These are phyloP conservation scores for Aethina tumida DNA, from an alignment of 1,140 invertebrate species.

Conservation along the genomic window DNA sequence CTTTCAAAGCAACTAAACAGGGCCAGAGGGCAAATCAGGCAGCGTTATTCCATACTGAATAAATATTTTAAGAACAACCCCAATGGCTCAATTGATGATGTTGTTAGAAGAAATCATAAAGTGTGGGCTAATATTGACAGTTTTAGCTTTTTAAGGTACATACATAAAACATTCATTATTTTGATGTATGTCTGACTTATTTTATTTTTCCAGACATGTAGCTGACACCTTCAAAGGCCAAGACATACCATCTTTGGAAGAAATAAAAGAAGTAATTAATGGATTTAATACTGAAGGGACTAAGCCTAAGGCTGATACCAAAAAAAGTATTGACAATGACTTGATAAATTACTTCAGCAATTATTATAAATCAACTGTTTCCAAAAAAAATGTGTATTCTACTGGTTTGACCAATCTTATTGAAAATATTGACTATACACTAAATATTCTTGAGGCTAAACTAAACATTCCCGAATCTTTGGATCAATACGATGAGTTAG, in stretches of 20 bases:
- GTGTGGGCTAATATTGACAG: slow-evolving; percentile 3
- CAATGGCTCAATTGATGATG: slow-evolving; percentile 23
- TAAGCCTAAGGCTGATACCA: background rate
- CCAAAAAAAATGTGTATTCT: too few species aligned
- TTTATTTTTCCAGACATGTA: slow-evolving; percentile 9
- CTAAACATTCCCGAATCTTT: slow-evolving; percentile 18
- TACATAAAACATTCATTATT: too few species aligned
- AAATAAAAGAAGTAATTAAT: slow-evolving; percentile 13
- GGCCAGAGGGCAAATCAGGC: slow-evolving; percentile 25
- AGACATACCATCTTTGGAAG: slow-evolving; percentile 16
- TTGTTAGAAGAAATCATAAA: slow-evolving; percentile 25
- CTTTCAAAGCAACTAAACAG: slow-evolving; percentile 23
- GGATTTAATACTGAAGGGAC: slow-evolving; percentile 2
- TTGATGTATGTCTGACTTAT: slow-evolving; percentile 11
- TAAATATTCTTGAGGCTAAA: slow-evolving; percentile 16
- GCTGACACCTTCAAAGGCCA: slow-evolving; percentile 14
- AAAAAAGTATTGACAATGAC: slow-evolving; percentile 13
- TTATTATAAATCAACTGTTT: slow-evolving; percentile 10
- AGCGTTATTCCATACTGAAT: slow-evolving; percentile 31
- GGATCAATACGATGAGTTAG: slow-evolving; percentile 4
- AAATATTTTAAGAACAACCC: slow-evolving; percentile 34
- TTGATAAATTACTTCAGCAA: slow-evolving; percentile 16
- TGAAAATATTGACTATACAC: slow-evolving; percentile 8
- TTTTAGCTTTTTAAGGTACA: background rate
- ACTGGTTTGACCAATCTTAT: too few species aligned